phyloP scores from a whole-genome alignment of 2,888 invertebrate genomes.

The Zootermopsis nevadensis region DNA sequence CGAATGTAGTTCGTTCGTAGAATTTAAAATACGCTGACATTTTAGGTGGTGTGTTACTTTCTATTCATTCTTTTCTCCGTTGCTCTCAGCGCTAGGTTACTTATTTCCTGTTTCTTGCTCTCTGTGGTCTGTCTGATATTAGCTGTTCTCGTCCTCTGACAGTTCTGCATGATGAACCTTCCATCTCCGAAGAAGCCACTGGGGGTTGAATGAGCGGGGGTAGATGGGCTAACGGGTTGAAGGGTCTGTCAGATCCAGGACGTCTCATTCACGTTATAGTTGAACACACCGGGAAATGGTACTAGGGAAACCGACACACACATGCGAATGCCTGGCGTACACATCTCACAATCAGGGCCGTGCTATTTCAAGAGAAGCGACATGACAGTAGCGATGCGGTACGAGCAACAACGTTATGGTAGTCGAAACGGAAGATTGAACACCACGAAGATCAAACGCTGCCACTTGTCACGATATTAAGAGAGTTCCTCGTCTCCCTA shows the following conservation, averaged over 20 bases:
- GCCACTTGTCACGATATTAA: too few relatives aligned
- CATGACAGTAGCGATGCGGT: background rate
- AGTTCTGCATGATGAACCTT: background rate
- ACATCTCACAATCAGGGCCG: background rate
- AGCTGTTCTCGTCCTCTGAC: background rate
- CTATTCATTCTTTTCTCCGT: background rate
- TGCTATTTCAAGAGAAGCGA: background rate
- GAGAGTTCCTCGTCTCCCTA: too few relatives aligned
- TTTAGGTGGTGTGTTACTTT: too few relatives aligned
- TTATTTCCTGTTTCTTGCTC: background rate
- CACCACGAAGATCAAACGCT: too few relatives aligned
- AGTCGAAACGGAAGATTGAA: too few relatives aligned
- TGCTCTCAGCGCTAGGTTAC: background rate
- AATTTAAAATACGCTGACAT: too few relatives aligned
- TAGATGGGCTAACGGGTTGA: conserved; percentile 7
- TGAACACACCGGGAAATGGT: conserved; percentile 3
- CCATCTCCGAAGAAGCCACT: conserved; percentile 7
- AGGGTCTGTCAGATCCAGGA: conserved; percentile 10
- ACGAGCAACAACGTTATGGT: background rate
- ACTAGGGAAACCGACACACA: background rate
- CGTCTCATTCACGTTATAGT: background rate
- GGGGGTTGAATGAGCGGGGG: background rate
- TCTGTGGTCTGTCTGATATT: too few relatives aligned
- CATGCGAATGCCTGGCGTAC: background rate
- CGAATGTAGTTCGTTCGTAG: too few relatives aligned